Evolutionary conservation across 2,113 vertebrate species (phyloP).

Genomic region (Leptobrachium leishanense): DNA sequence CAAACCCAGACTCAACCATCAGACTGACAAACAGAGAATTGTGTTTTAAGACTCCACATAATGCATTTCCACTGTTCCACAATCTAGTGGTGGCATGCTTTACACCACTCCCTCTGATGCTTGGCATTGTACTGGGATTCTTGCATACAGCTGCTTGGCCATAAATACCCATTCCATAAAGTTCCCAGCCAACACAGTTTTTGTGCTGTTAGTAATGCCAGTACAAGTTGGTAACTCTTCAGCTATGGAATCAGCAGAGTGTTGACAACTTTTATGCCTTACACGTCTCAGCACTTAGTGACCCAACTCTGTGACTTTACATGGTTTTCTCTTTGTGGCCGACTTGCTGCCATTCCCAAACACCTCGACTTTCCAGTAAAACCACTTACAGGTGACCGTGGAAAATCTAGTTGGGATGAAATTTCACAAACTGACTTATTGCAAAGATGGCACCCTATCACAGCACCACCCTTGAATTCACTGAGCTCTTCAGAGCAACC

Average conservation of each 20-base stretch:
- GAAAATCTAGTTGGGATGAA: background rate
- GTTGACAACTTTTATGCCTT: background rate
- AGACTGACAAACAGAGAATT: background rate
- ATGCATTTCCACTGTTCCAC: background rate
- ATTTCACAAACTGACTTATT: background rate
- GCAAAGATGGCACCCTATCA: slow-evolving; percentile 2
- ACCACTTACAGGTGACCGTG: background rate
- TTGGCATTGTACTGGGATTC: background rate
- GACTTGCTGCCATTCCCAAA: too few relatives aligned
- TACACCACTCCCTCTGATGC: background rate
- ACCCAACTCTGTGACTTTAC: background rate
- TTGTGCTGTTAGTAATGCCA: background rate
- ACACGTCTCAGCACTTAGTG: background rate
- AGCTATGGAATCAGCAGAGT: background rate
- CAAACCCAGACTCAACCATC: too few relatives aligned
- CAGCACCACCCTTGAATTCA: background rate
- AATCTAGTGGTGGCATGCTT: background rate
- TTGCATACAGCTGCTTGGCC: background rate
- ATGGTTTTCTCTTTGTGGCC: background rate
- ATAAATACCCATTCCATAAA: background rate
- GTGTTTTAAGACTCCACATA: background rate
- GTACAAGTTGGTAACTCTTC: background rate
- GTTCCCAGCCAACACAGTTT: background rate
- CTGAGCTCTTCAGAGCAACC: background rate
- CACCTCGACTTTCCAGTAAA: background rate